phyloP scores from a whole-genome alignment of 2,113 vertebrate genomes.

The Bos indicus region DNA sequence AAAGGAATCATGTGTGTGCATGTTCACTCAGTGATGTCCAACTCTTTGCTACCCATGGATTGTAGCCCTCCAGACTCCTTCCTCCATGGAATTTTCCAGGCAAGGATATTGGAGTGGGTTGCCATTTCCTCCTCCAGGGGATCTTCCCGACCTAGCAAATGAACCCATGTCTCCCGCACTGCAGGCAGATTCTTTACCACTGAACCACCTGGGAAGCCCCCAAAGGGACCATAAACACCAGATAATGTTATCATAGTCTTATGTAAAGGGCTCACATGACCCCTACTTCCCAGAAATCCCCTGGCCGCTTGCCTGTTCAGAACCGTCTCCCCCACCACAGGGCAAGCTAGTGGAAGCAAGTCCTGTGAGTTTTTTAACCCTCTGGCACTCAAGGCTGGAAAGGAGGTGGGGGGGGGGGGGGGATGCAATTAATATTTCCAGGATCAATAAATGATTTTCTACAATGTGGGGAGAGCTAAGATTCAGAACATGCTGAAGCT shows the following conservation, averaged over 20 bases:
- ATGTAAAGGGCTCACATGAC: not conserved
- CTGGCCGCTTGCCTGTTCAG: not conserved
- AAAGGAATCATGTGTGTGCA: not conserved
- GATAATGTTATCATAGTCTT: not conserved
- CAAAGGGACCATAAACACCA: not conserved
- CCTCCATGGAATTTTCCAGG: not conserved
- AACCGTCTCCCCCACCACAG: accelerated
- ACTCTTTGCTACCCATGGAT: not conserved
- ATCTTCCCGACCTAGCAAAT: not conserved
- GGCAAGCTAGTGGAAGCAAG: not conserved
- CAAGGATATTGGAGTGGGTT: not conserved
- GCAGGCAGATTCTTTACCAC: not conserved
- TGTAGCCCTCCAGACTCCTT: not conserved
- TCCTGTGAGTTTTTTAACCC: not conserved
- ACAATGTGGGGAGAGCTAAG: not conserved
- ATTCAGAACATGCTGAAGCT: not conserved
- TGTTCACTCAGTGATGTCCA: not conserved
- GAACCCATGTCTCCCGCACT: not conserved
- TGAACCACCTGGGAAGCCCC: not conserved
- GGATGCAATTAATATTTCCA: not conserved
- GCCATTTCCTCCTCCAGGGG: not conserved
- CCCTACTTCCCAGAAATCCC: not conserved
- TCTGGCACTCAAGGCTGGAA: not conserved
- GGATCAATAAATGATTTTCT: not conserved
- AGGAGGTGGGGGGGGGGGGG: not conserved